These are phyloP conservation scores for Zaprionus lineosus DNA, from an alignment of 2,888 invertebrate species.

Conservation along the genomic window DNA sequence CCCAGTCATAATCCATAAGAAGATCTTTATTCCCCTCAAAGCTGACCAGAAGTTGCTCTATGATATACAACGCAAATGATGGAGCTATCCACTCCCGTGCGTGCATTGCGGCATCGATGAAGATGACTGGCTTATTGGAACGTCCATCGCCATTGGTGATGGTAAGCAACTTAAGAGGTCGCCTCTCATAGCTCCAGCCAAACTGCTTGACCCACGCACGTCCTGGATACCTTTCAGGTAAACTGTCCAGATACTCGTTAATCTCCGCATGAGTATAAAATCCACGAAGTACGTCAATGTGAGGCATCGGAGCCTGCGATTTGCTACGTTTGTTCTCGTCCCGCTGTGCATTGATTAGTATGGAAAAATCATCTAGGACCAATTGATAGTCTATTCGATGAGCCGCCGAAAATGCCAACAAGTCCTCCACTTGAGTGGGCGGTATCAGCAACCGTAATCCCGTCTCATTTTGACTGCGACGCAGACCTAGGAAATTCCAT, in stretches of 20 bases:
- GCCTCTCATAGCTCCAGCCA: slow-evolving; percentile 85
- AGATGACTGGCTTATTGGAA: slow-evolving; percentile 84
- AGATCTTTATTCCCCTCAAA: slow-evolving; percentile 82
- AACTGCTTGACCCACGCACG: slow-evolving; percentile 84
- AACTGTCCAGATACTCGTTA: slow-evolving; percentile 82
- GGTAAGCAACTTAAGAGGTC: slow-evolving; percentile 85
- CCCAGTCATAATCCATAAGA: slow-evolving; percentile 86
- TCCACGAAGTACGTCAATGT: slow-evolving; percentile 46
- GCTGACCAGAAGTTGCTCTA: slow-evolving; percentile 85
- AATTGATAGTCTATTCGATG: slow-evolving; percentile 45
- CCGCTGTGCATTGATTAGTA: slow-evolving; percentile 46
- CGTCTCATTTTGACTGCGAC: slow-evolving; percentile 23
- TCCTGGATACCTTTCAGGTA: slow-evolving; percentile 83
- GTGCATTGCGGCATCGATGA: slow-evolving; percentile 85
- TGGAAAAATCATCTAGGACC: slow-evolving; percentile 56
- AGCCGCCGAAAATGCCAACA: slow-evolving; percentile 25
- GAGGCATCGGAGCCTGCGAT: slow-evolving; percentile 19
- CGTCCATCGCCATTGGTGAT: slow-evolving; percentile 84
- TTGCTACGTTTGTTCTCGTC: slow-evolving; percentile 47
- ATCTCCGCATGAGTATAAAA: slow-evolving; percentile 82
- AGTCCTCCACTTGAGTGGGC: slow-evolving; percentile 27
- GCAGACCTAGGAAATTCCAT: slow-evolving; percentile 43
- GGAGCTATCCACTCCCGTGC: slow-evolving; percentile 88
- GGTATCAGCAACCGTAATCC: slow-evolving; percentile 53
- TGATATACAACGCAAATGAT: slow-evolving; percentile 84